phyloP scores from a whole-genome alignment of 2,888 invertebrate species.

The Diplazon laetatorius region DNA sequence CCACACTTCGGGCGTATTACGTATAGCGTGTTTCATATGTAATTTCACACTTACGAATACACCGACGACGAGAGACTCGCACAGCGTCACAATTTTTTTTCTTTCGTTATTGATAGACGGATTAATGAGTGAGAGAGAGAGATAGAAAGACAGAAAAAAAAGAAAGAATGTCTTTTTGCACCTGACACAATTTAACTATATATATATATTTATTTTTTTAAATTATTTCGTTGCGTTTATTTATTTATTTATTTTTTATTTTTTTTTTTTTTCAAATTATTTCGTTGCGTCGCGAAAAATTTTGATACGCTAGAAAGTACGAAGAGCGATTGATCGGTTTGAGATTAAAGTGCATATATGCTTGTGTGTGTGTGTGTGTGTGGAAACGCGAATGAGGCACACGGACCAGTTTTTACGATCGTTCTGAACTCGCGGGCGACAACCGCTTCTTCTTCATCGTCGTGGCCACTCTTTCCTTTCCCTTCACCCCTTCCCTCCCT shows the following conservation, averaged over 20 bases:
- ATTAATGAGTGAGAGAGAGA: slow-evolving; percentile 32
- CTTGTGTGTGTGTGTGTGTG: no score
- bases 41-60: slow-evolving; percentile 33
- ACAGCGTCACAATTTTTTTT: no score
- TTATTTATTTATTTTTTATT: no score
- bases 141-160: neutral
- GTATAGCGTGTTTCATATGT: slow-evolving; percentile 57
- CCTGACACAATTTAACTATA: no score
- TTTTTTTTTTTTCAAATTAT: no score
- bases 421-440: slow-evolving; percentile 47
- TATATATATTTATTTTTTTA: no score
- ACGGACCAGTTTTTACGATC: slow-evolving; percentile 58
- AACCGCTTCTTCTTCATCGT: slow-evolving; percentile 46
- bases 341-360: slow-evolving; percentile 56
- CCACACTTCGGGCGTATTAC: slow-evolving; percentile 47
- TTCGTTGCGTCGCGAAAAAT: no score
- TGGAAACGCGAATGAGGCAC: slow-evolving; percentile 48
- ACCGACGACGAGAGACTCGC: no score
- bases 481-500: no score
- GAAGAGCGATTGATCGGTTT: slow-evolving; percentile 42
- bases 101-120: slow-evolving; percentile 14
- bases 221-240: no score
- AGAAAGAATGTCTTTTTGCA: slow-evolving; percentile 48
- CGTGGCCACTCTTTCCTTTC: no score
- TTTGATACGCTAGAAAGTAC: no score